Percentiles rank a stretch among this genome's conserved stretches.
Conservation (phyloP, 2,888 invertebrate genomes). For the Tipula vernalis region DNA sequence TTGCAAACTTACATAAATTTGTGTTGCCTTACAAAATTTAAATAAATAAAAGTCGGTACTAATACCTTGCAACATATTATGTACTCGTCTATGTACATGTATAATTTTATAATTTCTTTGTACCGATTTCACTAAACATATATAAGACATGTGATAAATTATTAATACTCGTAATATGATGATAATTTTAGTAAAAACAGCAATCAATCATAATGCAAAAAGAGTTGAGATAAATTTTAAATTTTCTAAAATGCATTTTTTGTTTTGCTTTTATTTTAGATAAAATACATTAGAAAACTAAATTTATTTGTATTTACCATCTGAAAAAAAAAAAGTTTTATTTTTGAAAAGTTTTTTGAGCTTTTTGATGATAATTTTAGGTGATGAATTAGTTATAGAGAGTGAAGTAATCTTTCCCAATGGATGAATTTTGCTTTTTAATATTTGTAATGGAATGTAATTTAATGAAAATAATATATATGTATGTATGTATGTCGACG, state of each 20-base stretch:
- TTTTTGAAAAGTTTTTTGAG: neutral
- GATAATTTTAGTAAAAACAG: neutral
- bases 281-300: neutral
- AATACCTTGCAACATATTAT: no score
- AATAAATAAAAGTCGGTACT: no score
- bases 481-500: neutral
- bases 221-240: neutral
- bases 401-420: neutral
- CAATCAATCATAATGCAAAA: neutral
- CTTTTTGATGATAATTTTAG: neutral
- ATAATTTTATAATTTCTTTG: neutral
- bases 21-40: no score
- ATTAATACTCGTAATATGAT: neutral
- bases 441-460: neutral
- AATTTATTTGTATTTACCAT: neutral
- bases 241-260: neutral
- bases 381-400: neutral
- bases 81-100: neutral
- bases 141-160: neutral
- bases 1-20: no score
- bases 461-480: neutral
- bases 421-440: neutral
- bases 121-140: neutral
- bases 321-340: neutral
- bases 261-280: neutral